Evolutionary conservation across 2,113 vertebrate genomes (phyloP), one percentile per base, ranked within the genome.

Genomic region (Syrrhaptes paradoxus): DNA sequence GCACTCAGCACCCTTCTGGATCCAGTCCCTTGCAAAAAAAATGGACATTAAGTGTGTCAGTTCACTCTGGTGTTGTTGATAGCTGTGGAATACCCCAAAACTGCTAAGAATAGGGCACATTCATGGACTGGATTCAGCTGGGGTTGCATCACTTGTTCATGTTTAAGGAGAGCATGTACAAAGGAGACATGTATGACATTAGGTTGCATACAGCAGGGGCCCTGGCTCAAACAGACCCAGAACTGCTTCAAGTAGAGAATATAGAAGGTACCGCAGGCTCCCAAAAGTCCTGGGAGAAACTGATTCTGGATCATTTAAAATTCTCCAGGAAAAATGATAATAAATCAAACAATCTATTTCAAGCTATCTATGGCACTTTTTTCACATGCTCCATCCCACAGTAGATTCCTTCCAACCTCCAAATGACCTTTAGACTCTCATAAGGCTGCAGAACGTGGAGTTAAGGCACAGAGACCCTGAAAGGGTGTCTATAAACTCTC

Each of bases 51-150:
- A 13, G 2, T 18, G 19, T 32, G 17, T 32, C 49, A 49, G 11
- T 34, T 52, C 31, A 17, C 5, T 49, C 36, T 57, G 32, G 9
- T 72, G 65, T 6, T 54, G 10, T 13, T 41, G 17, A 46, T 34
- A 61, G 29, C 19, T 2, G 1, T 22, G 24, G 17, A 68, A 86
- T 61, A 6, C 24, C 20, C 3, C 12, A 19, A 19, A 29, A 32
- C 38, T 5, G 0, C 10, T 20, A 34, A 51, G 8, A 54, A 38
- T 6, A 72, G 14, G 28, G 7, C 43, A 46, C 10, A 10, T 51
- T 34, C 14, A n/a, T 0, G 2, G 48, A 13, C 2, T 32, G 5
- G 15, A 9, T 61, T 65, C 25, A 45, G 5, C 17, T 54, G 36
- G 11, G 21, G 1, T 31, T 85, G 7, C 22, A 15, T 61, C 45